Conservation (phyloP, 1,140 invertebrate species). For the Palaemon carinicauda region DNA sequence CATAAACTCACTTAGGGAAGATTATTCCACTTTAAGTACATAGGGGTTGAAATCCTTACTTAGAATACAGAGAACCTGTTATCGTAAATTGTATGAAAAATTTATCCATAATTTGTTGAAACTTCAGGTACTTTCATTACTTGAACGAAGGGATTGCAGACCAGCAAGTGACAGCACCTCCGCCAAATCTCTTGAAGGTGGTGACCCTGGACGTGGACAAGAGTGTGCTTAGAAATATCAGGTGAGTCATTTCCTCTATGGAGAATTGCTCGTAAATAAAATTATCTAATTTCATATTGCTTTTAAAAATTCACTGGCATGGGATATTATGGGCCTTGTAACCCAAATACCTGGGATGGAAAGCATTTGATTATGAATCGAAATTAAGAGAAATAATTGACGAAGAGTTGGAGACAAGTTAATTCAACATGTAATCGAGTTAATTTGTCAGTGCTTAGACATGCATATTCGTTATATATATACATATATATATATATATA, state of each 20-base stretch:
- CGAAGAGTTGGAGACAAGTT: no score
- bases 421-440: not conserved
- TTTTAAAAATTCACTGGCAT: no score
- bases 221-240: slow-evolving; percentile 37
- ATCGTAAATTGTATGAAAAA: no score
- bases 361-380: no score
- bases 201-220: slow-evolving; percentile 46
- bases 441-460: not conserved
- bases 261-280: not conserved
- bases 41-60: no score
- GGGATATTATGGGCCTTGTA: no score
- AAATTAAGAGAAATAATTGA: no score
- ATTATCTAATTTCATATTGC: not conserved
- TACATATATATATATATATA: not conserved
- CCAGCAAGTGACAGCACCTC: slow-evolving; percentile 25
- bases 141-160: not conserved
- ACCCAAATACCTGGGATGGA: no score
- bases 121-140: slow-evolving; percentile 5
- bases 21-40: no score
- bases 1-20: no score
- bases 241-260: not conserved
- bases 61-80: no score
- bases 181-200: slow-evolving; percentile 42
- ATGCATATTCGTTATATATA: not conserved
- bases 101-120: not conserved